These are phyloP conservation scores for Drosophila pullipes DNA, from an alignment of 2,888 invertebrate species.

Conservation along the genomic window DNA sequence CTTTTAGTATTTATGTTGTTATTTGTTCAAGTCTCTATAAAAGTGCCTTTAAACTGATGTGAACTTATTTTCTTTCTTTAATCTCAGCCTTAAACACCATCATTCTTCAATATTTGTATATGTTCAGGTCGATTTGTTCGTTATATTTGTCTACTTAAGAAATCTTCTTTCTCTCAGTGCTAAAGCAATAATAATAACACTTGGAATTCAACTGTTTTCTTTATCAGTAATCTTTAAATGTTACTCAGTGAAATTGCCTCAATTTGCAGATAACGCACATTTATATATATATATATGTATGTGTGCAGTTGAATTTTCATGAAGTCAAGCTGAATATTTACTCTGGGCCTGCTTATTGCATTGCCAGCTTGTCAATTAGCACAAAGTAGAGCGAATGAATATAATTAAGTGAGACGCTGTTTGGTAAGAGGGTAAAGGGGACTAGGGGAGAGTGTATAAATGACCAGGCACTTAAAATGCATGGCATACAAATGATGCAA, in stretches of 20 bases:
- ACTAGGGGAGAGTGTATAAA: conserved; percentile 36
- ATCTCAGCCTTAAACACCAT: background rate
- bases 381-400: conserved; percentile 25
- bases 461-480: conserved; percentile 58
- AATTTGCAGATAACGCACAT: background rate
- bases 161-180: background rate
- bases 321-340: background rate
- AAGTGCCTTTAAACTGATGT: background rate
- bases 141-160: background rate
- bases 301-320: background rate
- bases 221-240: background rate
- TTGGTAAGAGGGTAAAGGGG: background rate
- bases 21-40: background rate
- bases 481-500: conserved; percentile 62
- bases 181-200: background rate
- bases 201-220: background rate
- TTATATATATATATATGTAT: background rate
- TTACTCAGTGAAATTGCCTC: background rate
- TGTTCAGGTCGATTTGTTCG: background rate
- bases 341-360: conserved; percentile 2
- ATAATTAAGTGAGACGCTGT: conserved; percentile 22
- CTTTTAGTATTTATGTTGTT: background rate
- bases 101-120: background rate
- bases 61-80: background rate
- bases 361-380: conserved; percentile 50